Base-by-base conservation (phyloP, 2,888 invertebrate species). In the Alviniconcha strummeri region DNA sequence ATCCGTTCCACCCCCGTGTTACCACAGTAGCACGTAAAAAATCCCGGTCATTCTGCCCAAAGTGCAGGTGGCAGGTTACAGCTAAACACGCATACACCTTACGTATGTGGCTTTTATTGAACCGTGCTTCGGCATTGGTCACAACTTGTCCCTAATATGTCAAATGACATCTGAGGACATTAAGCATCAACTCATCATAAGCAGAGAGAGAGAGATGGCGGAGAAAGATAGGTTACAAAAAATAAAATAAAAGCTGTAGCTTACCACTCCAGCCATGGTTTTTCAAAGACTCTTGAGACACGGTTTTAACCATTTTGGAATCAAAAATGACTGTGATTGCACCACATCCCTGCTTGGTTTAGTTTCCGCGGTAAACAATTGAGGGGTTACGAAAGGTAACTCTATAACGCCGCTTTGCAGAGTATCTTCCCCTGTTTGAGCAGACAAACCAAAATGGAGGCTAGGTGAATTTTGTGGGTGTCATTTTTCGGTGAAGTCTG, bases 201-300 rank as follows among this genome's bases (percentile, higher is more conserved):
- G n/a, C n/a, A n/a, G n/a, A 36, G 36, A 36, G 36, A 36, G 36
- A 36, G 36, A 36, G 36, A 36, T 36, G 36, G 36, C 36, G 36
- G 36, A 36, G 36, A 36, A 36, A 36, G 36, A 36, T 36, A 36
- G 36, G 36, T 36, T 36, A 36, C 36, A 36, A 36, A 36, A 36
- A 36, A 36, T 0, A 36, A 36, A 36, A 36, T 36, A 36, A 36
- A 36, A 36, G 0, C 36, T 36, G 36, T 36, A 36, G 36, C 76
- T 86, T 85, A 90, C 90, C 90, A 76, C 89, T 86, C 89, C 89
- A 90, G 76, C 89, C 89, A 77, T 84, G 85, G 19, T 79, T 82
- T 54, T 85, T 86, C 57, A 90, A 83, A 36, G 87, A 83, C 17
- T 85, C 85, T 52, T 86, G 84, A 17, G 86, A 76, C n/a, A 84